Evolutionary conservation across 2,888 invertebrate genomes (phyloP), one percentile per base, ranked within the genome.

Genomic region (Minunthozetes semirufus): DNA sequence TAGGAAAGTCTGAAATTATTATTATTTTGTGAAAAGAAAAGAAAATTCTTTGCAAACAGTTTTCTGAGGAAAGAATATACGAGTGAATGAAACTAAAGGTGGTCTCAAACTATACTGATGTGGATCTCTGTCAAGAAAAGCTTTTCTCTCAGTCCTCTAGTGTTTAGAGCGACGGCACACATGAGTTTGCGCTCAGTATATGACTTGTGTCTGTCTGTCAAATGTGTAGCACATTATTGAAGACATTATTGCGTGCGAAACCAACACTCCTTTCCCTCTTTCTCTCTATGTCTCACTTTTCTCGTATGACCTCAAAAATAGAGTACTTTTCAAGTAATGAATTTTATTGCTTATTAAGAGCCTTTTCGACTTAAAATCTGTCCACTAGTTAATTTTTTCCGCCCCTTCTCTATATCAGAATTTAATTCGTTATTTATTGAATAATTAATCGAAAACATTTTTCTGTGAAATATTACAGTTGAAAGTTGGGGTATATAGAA

Each of bases 181-280:
- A 42, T 42, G 56, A 56, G 56, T 56, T 56, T 56, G 56, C 56
- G 56, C 56, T 56, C 56, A 56, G n/a, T 56, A 22, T 56, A 56
- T 56, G 56, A 56, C 56, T 56, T 56, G 56, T 50, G 50, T 50
- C 50, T 56, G 56, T 56, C 56, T 56, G 56, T 56, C 56, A 56
- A 56, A 56, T 56, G 13, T 56, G 56, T 56, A 56, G 56, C 56
- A 56, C 56, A 56, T 56, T 56, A 56, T 50, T 50, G 50, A 50
- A 19, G n/a, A 50, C 5, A 50, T 50, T 50, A 50, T 56, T 56
- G 56, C 56, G 56, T 56, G 56, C 56, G 19, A 56, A 22, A 19
- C 22, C 56, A 22, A 25, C 22, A 22, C 56, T 25, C 25, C 25
- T 13, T 56, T 56, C 13, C 56, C 25, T 22, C 3, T 56, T 22